Evolutionary conservation across 2,797 vertebrate genomes (phyloP).

Genomic region (Neosalanx taihuensis): DNA sequence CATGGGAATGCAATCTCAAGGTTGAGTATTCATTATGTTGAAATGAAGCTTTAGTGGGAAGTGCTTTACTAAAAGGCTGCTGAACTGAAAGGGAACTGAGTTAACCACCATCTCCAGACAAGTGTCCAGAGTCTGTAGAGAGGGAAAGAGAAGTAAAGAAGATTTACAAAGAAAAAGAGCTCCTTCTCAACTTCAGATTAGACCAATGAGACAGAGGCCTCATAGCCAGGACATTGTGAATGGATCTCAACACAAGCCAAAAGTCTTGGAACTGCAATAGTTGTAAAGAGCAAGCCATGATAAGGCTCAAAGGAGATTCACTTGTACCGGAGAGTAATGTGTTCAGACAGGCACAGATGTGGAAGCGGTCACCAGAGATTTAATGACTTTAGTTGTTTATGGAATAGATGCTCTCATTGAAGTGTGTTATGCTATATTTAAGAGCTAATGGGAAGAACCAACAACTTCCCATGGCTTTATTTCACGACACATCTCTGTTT

Average conservation of each 20-base stretch:
- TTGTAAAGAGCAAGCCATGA: constrained; percentile 32
- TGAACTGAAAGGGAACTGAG: constrained; percentile 6
- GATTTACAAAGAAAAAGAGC: too few relatives aligned
- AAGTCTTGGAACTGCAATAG: constrained; percentile 14
- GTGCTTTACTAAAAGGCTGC: constrained; percentile 13
- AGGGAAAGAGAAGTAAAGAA: not conserved
- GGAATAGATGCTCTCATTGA: not conserved
- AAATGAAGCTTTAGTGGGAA: constrained; percentile 21
- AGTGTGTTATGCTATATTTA: not conserved
- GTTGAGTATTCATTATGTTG: constrained; percentile 12
- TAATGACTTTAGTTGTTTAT: constrained; percentile 36
- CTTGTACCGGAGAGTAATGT: constrained; percentile 41
- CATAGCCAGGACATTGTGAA: constrained; percentile 37
- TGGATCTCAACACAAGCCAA: constrained; percentile 13
- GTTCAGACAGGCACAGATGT: constrained; percentile 57
- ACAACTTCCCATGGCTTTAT: not conserved
- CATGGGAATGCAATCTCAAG: not conserved
- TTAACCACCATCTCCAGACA: constrained; percentile 4
- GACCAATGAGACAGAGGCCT: constrained; percentile 22
- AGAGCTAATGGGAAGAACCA: not conserved
- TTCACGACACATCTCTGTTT: too few relatives aligned
- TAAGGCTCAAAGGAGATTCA: constrained; percentile 34
- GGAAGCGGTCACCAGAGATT: constrained; percentile 42
- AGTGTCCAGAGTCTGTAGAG: not conserved
- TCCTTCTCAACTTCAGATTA: constrained; percentile 23